Evolutionary conservation across 2,888 invertebrate genomes (phyloP), one percentile per base, ranked within the genome.

Genomic region (Drosophila basisetae): DNA sequence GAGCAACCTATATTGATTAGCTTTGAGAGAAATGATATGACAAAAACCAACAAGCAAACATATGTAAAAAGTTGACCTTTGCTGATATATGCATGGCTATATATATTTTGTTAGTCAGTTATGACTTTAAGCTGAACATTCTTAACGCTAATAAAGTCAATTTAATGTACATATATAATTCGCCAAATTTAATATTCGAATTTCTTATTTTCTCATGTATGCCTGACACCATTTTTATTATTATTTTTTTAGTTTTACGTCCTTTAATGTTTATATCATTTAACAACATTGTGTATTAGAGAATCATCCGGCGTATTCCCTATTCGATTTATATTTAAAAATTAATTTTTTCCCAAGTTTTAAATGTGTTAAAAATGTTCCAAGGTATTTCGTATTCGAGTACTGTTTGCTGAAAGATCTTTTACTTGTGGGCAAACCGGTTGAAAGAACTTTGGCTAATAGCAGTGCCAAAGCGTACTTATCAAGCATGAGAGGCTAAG

Each of bases 401-500:
- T 13, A 50, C 30, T 7, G 11, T 9, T 56, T 25, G n/a, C 2
- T 33, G 41, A 31, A 47, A 33, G 30, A 50, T 39, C 39, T 67
- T 55, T 53, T 54, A 63, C 60, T 76, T 62, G 69, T 68, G 53
- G 72, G 52, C 41, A 82, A 89, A 85, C 85, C 82, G 86, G 85
- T 85, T 88, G 70, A 78, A 77, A 73, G 80, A 85, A 85, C 82
- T 76, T 70, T 61, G 60, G 73, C 73, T 82, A 87, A 81, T 83
- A 69, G 72, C 78, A 56, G 55, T 63, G 84, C 68, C 56, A 53
- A 83, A 77, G 82, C 80, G 70, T 85, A 86, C 71, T 80, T 85
- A 88, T 79, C 80, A 85, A 88, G 86, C 80, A 74, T 83, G 78
- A 82, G 73, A 72, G 68, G 85, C 65, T 72, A 66, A 84, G 54